These are phyloP conservation scores for Ypsolopha sequella DNA, from an alignment of 2,888 invertebrate genomes.

Conservation along the genomic window DNA sequence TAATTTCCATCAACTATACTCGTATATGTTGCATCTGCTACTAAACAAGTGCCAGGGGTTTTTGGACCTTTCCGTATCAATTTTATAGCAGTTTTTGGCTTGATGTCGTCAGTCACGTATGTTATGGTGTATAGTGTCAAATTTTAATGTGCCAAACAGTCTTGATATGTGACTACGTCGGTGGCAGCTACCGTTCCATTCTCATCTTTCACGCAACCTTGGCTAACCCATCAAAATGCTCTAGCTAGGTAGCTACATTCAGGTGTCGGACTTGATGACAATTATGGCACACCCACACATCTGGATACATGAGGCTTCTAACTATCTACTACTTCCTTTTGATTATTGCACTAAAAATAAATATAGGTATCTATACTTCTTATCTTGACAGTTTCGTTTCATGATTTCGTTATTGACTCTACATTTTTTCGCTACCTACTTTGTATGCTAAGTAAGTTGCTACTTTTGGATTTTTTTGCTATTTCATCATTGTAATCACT, in stretches of 20 bases:
- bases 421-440: no score
- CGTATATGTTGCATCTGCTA: slow-evolving; percentile 43
- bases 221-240: slow-evolving; percentile 12
- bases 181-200: slow-evolving; percentile 34
- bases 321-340: no score
- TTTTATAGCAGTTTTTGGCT: slow-evolving; percentile 27
- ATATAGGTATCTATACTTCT: no score
- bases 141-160: slow-evolving; percentile 54
- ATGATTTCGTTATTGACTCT: no score
- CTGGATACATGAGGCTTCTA: no score
- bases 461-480: no score
- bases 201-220: slow-evolving; percentile 51
- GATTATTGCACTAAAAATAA: no score
- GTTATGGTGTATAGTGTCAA: slow-evolving; percentile 40
- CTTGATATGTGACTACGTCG: slow-evolving; percentile 36
- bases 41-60: slow-evolving; percentile 16
- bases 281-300: no score
- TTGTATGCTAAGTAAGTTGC: no score
- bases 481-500: no score
- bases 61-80: slow-evolving; percentile 23
- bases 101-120: slow-evolving; percentile 25
- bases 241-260: background rate
- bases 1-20: slow-evolving; percentile 28
- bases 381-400: no score
- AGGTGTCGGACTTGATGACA: no score